Base-by-base conservation (phyloP, 2,888 invertebrate species). In the Ephialtes manifestator region DNA sequence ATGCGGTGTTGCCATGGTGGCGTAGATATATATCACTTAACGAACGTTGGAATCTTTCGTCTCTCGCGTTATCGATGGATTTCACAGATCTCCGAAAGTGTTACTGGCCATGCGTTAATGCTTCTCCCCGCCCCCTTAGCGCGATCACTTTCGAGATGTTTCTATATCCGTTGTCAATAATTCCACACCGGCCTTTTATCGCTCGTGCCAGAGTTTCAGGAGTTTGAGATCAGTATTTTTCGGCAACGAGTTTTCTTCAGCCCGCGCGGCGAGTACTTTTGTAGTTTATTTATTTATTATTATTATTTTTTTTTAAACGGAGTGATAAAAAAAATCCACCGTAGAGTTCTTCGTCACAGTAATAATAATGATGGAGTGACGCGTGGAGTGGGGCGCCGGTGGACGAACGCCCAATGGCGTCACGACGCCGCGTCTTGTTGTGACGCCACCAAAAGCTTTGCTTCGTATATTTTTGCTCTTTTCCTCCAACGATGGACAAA, bases 171-270 rank as follows among this genome's bases (percentile, higher is more conserved):
- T 65, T 43, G 65, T 13, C 39, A 43, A 18, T 18, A 10, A 5
- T 20, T 7, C 46, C 53, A 3, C 18, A n/a, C n/a, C 20, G 18
- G 2, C 39, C n/a, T 24, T 20, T 8, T 8, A 8, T 18, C 18
- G 60, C 74, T 74, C 74, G 74, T 13, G 60, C 51, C 65, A 20
- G 31, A 76, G 48, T 76, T 76, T 58, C 55, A 39, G 65, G 76
- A 72, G 65, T 81, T 81, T 85, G 85, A 85, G 85, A 85, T 85
- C 85, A 85, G 63, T 81, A 8, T 53, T 79, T 55, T 58, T 63
- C 75, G 71, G 65, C 63, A 24, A 43, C 65, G 39, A 65, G 65
- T 20, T 20, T n/a, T 11, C 18, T 39, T 4, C 43, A 39, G 15
- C 39, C 35, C 4, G 8, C 5, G 31, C 15, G 15, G 31, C 18